phyloP scores from a whole-genome alignment of 2,113 vertebrate species.

The Erythrocercus mccallii region DNA sequence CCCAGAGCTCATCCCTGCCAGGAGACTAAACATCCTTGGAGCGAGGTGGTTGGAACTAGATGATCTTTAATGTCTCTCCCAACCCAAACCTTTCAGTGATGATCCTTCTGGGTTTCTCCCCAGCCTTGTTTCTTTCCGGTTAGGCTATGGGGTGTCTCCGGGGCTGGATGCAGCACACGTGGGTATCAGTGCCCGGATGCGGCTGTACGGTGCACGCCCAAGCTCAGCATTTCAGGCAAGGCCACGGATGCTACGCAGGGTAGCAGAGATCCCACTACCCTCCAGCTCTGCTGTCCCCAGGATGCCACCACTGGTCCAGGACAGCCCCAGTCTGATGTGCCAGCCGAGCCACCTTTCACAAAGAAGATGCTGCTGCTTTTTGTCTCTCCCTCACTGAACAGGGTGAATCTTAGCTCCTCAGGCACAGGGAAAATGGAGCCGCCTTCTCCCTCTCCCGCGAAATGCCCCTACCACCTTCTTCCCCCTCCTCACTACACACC shows the following conservation, averaged over 20 bases:
- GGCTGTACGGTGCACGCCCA: neutral
- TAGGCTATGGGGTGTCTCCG: neutral
- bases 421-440: neutral
- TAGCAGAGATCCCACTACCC: neutral
- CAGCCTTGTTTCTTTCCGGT: neutral
- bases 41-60: neutral
- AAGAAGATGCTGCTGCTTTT: neutral
- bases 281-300: neutral
- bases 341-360: neutral
- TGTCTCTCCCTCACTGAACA: neutral
- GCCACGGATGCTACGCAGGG: accelerated
- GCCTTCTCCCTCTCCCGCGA: neutral
- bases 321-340: neutral
- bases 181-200: neutral
- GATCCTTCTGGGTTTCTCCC: neutral
- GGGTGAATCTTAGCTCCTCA: neutral
- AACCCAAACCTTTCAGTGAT: neutral
- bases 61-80: neutral
- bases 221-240: neutral
- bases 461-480: slow-evolving; percentile 16
- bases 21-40: neutral
- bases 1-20: neutral
- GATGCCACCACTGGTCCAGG: neutral
- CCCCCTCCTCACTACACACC: neutral
- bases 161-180: neutral